phyloP scores from a whole-genome alignment of 2,888 invertebrate genomes.

The Tryphoninae sp. region DNA sequence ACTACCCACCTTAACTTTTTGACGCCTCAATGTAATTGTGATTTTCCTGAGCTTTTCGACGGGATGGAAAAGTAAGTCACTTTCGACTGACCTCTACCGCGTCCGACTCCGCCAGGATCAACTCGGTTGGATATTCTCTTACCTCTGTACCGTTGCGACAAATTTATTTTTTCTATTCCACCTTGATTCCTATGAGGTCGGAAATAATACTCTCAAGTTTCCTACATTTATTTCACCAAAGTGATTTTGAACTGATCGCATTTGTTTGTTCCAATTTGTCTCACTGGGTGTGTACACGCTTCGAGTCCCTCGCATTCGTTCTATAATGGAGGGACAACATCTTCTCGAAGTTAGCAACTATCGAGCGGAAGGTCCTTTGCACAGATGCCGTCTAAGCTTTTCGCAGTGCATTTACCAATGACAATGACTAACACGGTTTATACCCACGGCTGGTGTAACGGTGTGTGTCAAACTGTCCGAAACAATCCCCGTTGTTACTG shows the following conservation, averaged over 20 bases:
- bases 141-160: not conserved
- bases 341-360: not conserved
- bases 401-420: slow-evolving; percentile 5
- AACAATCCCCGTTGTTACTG: slow-evolving; percentile 38
- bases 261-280: not conserved
- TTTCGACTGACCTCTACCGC: slow-evolving; percentile 46
- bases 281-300: not conserved
- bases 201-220: not conserved
- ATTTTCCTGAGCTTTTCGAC: slow-evolving; percentile 57
- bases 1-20: slow-evolving; percentile 44
- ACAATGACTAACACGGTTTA: slow-evolving; percentile 1
- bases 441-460: not conserved
- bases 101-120: not conserved
- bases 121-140: not conserved
- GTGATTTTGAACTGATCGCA: not conserved
- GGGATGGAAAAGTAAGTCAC: slow-evolving; percentile 47
- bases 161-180: not conserved
- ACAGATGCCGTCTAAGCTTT: not conserved
- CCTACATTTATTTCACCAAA: not conserved
- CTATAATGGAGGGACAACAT: not conserved
- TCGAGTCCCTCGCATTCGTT: not conserved
- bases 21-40: slow-evolving; percentile 61
- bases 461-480: slow-evolving; percentile 49
- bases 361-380: not conserved
- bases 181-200: not conserved